Evolutionary conservation across 2,797 vertebrate species (phyloP).

Genomic region (Odontamblyopus lacepedii): DNA sequence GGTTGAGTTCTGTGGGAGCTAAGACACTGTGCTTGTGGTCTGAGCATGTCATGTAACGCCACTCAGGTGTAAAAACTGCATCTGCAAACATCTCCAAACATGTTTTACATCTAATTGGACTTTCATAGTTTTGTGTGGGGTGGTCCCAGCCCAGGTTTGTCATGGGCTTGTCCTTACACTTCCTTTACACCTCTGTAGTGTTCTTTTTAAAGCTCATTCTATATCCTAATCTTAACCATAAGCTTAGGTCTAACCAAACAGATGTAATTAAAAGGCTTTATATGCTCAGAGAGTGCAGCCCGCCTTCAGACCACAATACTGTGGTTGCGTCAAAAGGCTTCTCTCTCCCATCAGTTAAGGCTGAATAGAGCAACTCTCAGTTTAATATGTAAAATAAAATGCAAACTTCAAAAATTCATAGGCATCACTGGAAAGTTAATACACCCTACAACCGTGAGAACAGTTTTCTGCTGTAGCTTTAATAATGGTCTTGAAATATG

Average conservation of each 20-base stretch:
- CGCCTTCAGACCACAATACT: conserved; percentile 58
- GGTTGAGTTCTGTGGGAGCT: conserved; percentile 64
- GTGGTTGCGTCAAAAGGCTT: conserved; percentile 59
- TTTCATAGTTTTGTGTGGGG: conserved; percentile 13
- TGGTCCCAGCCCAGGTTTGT: conserved; percentile 6
- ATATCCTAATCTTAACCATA: conserved; percentile 58
- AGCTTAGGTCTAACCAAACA: conserved; percentile 69
- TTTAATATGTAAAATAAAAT: conserved; percentile 59
- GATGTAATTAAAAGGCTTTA: conserved; percentile 74
- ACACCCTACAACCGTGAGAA: conserved; percentile 20
- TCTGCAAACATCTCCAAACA: conserved; percentile 36
- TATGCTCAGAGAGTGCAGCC: conserved; percentile 60
- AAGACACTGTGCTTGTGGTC: conserved; percentile 56
- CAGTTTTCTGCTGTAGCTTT: conserved; percentile 17
- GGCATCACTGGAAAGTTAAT: conserved; percentile 30
- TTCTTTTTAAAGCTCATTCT: conserved; percentile 59
- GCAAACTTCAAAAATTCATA: conserved; percentile 40
- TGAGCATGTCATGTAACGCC: conserved; percentile 42
- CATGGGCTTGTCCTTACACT: conserved; percentile 21
- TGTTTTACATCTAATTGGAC: conserved; percentile 13
- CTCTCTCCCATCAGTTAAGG: conserved; percentile 48
- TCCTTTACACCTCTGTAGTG: conserved; percentile 33
- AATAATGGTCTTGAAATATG: conserved; percentile 19
- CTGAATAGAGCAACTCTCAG: conserved; percentile 33
- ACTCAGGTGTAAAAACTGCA: conserved; percentile 51